These are phyloP conservation scores for Megaptera novaeangliae DNA, from an alignment of 2,113 vertebrate genomes.

Conservation along the genomic window DNA sequence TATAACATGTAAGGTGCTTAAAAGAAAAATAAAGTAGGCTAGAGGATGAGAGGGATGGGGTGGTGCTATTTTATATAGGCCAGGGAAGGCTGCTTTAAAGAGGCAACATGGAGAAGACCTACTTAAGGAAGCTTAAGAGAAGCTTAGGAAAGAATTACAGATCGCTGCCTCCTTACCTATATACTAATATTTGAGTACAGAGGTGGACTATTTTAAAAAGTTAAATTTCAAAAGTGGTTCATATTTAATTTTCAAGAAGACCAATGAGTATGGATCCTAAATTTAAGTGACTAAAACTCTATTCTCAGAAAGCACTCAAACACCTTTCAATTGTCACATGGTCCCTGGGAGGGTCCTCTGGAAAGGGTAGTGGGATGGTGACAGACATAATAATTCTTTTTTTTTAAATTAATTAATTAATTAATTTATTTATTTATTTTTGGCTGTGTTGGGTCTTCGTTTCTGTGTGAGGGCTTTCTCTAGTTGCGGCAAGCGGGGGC, in stretches of 20 bases:
- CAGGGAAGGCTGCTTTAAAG: neutral
- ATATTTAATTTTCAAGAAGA: slow-evolving; percentile 1
- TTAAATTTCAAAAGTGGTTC: neutral
- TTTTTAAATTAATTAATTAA: too few species aligned
- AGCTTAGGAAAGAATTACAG: neutral
- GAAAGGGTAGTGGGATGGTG: neutral
- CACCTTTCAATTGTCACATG: neutral
- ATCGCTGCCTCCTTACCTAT: neutral
- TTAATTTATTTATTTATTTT: too few species aligned
- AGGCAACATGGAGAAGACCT: neutral
- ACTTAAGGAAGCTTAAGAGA: neutral
- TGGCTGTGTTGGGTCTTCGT: too few species aligned
- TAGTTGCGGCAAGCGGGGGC: too few species aligned
- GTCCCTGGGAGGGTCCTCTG: neutral
- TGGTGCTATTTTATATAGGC: too few species aligned
- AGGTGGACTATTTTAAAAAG: neutral
- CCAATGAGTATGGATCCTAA: neutral
- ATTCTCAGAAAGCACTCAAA: neutral
- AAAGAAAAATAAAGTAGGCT: neutral
- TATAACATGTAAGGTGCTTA: neutral
- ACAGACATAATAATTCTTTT: neutral
- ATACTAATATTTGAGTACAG: neutral
- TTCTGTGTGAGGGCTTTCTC: too few species aligned
- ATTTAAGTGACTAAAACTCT: neutral
- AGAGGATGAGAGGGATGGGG: neutral